These are phyloP conservation scores for Drosophila simulans DNA, from an alignment of 1,140 invertebrate species.

Conservation along the genomic window DNA sequence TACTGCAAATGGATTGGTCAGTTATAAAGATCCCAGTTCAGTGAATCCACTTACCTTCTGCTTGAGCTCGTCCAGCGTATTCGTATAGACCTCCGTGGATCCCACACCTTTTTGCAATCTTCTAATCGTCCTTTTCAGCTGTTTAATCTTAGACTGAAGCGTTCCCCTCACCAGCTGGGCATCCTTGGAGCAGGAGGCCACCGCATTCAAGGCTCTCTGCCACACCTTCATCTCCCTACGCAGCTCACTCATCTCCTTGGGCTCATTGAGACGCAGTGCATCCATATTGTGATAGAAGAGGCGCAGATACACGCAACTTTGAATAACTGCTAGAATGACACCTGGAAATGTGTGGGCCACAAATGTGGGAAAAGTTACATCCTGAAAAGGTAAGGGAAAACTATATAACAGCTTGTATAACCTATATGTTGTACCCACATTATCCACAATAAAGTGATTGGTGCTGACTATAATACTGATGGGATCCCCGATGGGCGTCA, in stretches of 20 bases:
- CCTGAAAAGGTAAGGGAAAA: conserved; percentile 84
- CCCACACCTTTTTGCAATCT: conserved; percentile 86
- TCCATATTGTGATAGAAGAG: conserved; percentile 88
- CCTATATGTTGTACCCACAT: conserved; percentile 80
- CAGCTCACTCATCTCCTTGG: conserved; percentile 89
- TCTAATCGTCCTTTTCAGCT: conserved; percentile 87
- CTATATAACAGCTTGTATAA: background rate
- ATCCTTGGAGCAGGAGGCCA: conserved; percentile 90
- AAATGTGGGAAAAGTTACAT: conserved; percentile 89
- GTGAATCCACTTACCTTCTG: conserved; percentile 81
- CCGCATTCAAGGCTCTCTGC: conserved; percentile 89
- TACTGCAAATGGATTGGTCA: conserved; percentile 85
- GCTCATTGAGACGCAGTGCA: conserved; percentile 88
- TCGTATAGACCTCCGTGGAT: conserved; percentile 87
- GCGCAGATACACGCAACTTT: conserved; percentile 87
- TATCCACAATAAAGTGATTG: conserved; percentile 87
- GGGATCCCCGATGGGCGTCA: conserved; percentile 92
- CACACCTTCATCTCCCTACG: conserved; percentile 91
- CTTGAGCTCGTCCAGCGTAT: conserved; percentile 88
- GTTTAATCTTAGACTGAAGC: conserved; percentile 87
- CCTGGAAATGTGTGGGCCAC: conserved; percentile 89
- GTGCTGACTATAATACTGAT: conserved; percentile 93
- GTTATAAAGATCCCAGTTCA: background rate
- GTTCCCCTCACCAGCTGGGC: conserved; percentile 89
- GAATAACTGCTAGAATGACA: conserved; percentile 87